Conservation (phyloP, 1,140 invertebrate genomes). For the Dendrolimus kikuchii region DNA sequence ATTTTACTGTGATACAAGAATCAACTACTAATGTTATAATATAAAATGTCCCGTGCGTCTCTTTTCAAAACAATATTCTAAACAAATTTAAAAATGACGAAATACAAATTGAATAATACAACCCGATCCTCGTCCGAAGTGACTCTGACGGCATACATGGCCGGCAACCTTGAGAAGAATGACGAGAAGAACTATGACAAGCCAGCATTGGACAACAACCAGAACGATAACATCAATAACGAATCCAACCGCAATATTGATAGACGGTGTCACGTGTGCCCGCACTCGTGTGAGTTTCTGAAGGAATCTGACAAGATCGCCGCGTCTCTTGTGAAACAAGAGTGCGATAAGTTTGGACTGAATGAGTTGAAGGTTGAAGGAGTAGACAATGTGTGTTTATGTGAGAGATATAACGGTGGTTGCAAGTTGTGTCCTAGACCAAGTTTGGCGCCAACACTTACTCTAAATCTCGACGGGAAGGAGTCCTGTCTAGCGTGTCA, state of each 20-base stretch:
- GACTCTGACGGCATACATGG: constrained; percentile 63
- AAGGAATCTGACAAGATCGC: constrained; percentile 36
- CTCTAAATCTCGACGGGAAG: constrained; percentile 28
- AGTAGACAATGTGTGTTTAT: constrained; percentile 50
- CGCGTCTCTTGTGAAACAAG: constrained; percentile 37
- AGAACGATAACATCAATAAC: constrained; percentile 33
- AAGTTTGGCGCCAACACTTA: constrained; percentile 34
- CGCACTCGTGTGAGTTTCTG: constrained; percentile 39
- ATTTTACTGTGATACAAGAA: constrained; percentile 19
- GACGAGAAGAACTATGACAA: constrained; percentile 29
- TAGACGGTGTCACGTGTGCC: constrained; percentile 36
- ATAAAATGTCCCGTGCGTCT: constrained; percentile 48
- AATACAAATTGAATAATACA: constrained; percentile 65
- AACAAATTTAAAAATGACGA: constrained; percentile 50
- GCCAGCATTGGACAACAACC: constrained; percentile 28
- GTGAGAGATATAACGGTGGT: constrained; percentile 55
- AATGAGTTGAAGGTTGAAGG: constrained; percentile 54
- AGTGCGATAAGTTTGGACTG: constrained; percentile 44
- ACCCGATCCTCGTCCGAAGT: constrained; percentile 56
- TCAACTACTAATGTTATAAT: constrained; percentile 10
- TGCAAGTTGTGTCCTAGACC: constrained; percentile 57
- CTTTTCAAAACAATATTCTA: constrained; percentile 41
- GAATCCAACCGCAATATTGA: constrained; percentile 35
- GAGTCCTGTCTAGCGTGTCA: constrained; percentile 39
- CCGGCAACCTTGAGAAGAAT: constrained; percentile 35